Conservation (phyloP, 2,888 invertebrate genomes). For the Horisme vitalbata region DNA sequence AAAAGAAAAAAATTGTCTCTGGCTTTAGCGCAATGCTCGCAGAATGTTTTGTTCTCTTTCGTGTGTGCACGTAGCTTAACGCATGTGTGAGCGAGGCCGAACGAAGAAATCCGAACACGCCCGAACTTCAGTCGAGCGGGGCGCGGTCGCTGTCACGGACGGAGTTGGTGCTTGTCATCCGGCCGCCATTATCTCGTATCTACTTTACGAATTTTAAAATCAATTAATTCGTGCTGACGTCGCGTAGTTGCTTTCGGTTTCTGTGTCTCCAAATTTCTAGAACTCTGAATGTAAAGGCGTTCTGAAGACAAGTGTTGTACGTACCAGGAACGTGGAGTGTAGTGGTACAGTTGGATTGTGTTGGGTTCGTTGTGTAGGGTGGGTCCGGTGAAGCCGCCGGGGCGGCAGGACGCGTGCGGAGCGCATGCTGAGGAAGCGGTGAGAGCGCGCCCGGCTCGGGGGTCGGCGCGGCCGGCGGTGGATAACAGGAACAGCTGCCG, state of each 20-base stretch:
- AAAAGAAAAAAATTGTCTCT: conserved; percentile 44
- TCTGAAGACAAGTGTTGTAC: conserved; percentile 43
- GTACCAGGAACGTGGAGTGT: conserved; percentile 50
- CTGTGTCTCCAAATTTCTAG: conserved; percentile 49
- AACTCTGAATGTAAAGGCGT: conserved; percentile 44
- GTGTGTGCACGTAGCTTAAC: conserved; percentile 60
- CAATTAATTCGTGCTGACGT: conserved; percentile 72
- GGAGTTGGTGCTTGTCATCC: conserved; percentile 83
- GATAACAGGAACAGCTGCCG: conserved; percentile 78
- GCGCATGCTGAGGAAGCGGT: conserved; percentile 83
- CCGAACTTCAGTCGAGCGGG: conserved; percentile 83
- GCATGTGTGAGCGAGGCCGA: conserved; percentile 79
- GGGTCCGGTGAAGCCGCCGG: conserved; percentile 73
- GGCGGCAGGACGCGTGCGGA: conserved; percentile 71
- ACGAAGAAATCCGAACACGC: conserved; percentile 73
- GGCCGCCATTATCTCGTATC: conserved; percentile 85
- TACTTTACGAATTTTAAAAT: conserved; percentile 78
- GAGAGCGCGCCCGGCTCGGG: conserved; percentile 84
- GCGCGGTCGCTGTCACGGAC: conserved; percentile 76
- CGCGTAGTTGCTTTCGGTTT: conserved; percentile 61
- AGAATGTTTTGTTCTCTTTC: conserved; percentile 57
- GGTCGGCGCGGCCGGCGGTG: conserved; percentile 79
- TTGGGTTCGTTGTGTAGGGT: conserved; percentile 75
- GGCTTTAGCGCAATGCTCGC: conserved; percentile 46
- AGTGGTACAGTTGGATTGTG: conserved; percentile 75